Evolutionary conservation across 1,140 invertebrate genomes (phyloP), one percentile per base, ranked within the genome.

Genomic region (Zaprionus nigranus): DNA sequence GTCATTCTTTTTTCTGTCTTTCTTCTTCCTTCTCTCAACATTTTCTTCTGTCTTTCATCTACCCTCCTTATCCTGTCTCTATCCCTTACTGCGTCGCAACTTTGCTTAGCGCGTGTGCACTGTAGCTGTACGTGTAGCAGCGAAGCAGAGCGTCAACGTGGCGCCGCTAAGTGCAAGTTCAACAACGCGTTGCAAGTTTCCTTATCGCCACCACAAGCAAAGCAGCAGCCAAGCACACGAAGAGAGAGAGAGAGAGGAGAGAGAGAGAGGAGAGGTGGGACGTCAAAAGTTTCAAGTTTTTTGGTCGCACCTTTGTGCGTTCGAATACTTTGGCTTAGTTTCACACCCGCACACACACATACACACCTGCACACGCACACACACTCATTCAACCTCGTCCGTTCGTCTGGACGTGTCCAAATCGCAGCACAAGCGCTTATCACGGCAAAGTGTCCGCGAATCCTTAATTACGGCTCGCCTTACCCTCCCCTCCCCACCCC

Each of bases 101-200:
- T 30, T 56, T 17, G 13, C 15, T 56, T 26, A 56, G 53, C 15
- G 26, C 15, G 24, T 26, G 5, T 3, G 1, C 22, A 22, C 53
- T 56, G 53, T 26, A 34, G 24, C 5, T 49, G 59, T 43, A 43
- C 38, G 54, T 28, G 63, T 22, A 24, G 71, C 40, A 46, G 40
- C 40, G 40, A 2, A 1, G n/a, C 46, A 54, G 59, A 38, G 36
- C 73, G 64, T 58, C 63, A 72, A 76, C 60, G 60, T 71, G 40
- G 38, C 74, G 46, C 74, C 40, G 56, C 78, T 84, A 84, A 88
- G 79, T 86, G 85, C 81, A 88, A 88, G 84, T 88, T 88, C 84
- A 88, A 87, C 83, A 88, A 60, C 54, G 54, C 66, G 43, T 54
- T 74, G 74, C 59, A 83, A 88, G 80, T 87, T 85, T 85, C 65